phyloP scores from a whole-genome alignment of 2,888 invertebrate genomes.

The Oligia latruncula region DNA sequence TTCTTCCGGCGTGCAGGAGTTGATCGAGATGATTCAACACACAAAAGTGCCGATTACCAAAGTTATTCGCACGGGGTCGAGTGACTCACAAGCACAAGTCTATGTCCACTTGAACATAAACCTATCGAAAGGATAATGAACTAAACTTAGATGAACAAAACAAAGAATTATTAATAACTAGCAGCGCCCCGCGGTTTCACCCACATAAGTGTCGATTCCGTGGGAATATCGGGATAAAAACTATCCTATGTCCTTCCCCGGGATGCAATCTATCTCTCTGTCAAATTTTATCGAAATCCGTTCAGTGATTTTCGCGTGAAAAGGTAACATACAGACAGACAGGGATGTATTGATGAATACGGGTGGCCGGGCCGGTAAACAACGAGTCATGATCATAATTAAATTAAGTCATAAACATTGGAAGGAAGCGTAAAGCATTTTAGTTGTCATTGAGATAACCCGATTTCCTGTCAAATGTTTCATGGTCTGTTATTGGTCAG shows the following conservation, averaged over 20 bases:
- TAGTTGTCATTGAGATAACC: conserved; percentile 83
- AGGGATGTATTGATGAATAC: conserved; percentile 2
- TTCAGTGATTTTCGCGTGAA: too few species aligned
- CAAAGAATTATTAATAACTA: conserved; percentile 19
- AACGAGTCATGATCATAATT: conserved; percentile 61
- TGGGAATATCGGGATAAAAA: too few species aligned
- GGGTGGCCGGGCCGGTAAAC: conserved; percentile 55
- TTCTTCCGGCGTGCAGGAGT: conserved; percentile 44
- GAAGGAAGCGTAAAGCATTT: conserved; percentile 77
- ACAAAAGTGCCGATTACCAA: conserved; percentile 51
- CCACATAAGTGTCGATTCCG: too few species aligned
- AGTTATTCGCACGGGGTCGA: conserved; percentile 51
- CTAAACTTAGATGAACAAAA: conserved; percentile 43
- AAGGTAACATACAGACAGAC: too few species aligned
- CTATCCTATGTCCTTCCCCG: too few species aligned
- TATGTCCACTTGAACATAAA: conserved; percentile 34
- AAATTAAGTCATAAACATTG: conserved; percentile 72
- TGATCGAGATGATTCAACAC: conserved; percentile 62
- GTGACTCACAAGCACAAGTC: conserved; percentile 54
- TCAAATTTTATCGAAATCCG: too few species aligned
- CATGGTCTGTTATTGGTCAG: conserved; percentile 60
- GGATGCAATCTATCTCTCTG: too few species aligned
- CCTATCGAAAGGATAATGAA: conserved; percentile 58
- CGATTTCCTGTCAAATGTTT: conserved; percentile 81
- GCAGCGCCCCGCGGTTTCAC: too few species aligned